A percentile compares a stretch with the other conserved stretches of the same genome.
Conservation (phyloP, 2,888 invertebrate genomes). For the Ptychoptera albimana region DNA sequence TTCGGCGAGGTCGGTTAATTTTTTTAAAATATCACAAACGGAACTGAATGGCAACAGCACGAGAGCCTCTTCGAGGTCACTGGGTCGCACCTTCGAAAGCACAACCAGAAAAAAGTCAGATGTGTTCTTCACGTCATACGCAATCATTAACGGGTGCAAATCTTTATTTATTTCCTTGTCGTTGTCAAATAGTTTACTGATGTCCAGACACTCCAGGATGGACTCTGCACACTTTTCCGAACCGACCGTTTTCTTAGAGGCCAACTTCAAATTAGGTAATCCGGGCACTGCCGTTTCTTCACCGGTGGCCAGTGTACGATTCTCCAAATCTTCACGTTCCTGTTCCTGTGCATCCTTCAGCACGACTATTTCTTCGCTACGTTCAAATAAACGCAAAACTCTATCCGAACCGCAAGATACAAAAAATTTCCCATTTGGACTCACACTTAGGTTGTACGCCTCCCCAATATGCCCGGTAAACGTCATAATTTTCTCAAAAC, state of each 20-base stretch:
- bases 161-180: conserved; percentile 19
- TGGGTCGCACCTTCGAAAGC: conserved; percentile 61
- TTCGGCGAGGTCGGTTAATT: conserved; percentile 50
- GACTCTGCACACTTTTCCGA: conserved; percentile 55
- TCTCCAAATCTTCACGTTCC: conserved; percentile 62
- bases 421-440: conserved; percentile 62
- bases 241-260: conserved; percentile 55
- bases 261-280: conserved; percentile 59
- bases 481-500: conserved; percentile 77
- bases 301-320: conserved; percentile 48
- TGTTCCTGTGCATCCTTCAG: conserved; percentile 81
- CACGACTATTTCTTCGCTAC: conserved; percentile 79
- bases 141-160: conserved; percentile 68
- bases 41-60: conserved; percentile 69
- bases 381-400: conserved; percentile 71
- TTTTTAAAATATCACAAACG: conserved; percentile 60
- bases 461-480: conserved; percentile 74
- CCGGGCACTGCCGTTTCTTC: conserved; percentile 53
- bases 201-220: conserved; percentile 77
- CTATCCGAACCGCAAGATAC: conserved; percentile 76
- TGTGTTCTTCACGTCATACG: conserved; percentile 52
- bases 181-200: conserved; percentile 44
- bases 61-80: conserved; percentile 83
- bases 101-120: conserved; percentile 71
- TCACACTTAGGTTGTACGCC: conserved; percentile 57